Evolutionary conservation across 2,888 invertebrate genomes (phyloP), one percentile per base, ranked within the genome.

Genomic region (Melolontha melolontha): DNA sequence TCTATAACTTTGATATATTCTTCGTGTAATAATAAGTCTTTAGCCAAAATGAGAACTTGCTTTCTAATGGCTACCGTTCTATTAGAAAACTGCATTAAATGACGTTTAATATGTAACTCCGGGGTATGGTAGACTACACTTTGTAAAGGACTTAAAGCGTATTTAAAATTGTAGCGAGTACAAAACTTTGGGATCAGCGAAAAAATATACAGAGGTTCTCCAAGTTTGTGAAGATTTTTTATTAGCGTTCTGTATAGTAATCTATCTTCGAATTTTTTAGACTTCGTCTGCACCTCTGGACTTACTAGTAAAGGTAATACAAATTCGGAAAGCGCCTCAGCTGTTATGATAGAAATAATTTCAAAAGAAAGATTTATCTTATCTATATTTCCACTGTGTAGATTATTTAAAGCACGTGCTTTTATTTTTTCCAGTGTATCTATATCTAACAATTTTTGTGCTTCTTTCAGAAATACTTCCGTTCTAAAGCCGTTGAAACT

Each of bases 61-160:
- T 71, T 72, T 12, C 64, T 52, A 1, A 67, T 54, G 8, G 71
- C 71, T 51, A 70, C 68, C 0, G 67, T 47, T 2, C 49, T 34
- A 14, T 68, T 12, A 5, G 8, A 40, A 42, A 72, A 65, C 11
- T 14, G 17, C 7, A 47, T 11, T 5, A 70, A 40, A 29, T 57
- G 41, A 2, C 11, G 0, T 0, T 12, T 2, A 7, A 69, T 22
- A 27, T 65, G 17, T 8, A 47, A 41, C 62, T 72, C 72, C 1
- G 55, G 51, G 5, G 67, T 39, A 44, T 67, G 55, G 1, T 22
- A n/a, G 7, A 29, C 40, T 8, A 64, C 11, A 0, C 64, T 49
- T 34, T 67, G 64, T 7, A 70, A 49, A 0, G 70, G 51, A 10
- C 8, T 34, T 65, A 55, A 16, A n/a, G 55, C 49, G 10, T 59